phyloP scores from a whole-genome alignment of 2,113 vertebrate genomes.

The Phalacrocorax pelagicus region DNA sequence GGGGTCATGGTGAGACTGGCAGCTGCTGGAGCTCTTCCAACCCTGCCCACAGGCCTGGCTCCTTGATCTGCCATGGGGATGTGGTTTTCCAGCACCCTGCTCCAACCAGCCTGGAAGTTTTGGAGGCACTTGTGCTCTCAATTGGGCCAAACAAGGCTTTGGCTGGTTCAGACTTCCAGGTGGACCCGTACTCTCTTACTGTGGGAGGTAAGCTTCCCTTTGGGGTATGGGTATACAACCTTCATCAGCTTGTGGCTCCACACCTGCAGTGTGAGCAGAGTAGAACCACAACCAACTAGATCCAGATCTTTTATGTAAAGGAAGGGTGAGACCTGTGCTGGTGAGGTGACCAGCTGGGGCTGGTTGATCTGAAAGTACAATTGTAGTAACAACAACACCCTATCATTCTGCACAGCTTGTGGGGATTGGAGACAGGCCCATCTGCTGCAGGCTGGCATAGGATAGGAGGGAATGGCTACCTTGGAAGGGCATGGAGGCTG shows the following conservation, averaged over 20 bases:
- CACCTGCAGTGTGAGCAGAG: background rate
- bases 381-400: accelerated
- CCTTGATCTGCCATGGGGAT: slow-evolving; percentile 21
- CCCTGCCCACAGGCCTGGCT: slow-evolving; percentile 38
- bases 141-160: background rate
- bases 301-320: no score
- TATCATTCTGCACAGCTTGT: background rate
- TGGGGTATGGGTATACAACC: accelerated
- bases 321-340: background rate
- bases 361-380: background rate
- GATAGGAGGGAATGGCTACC: background rate
- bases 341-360: background rate
- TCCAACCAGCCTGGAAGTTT: slow-evolving; percentile 11
- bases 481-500: background rate
- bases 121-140: background rate
- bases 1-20: background rate
- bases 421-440: background rate
- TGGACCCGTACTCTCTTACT: background rate
- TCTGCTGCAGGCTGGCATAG: background rate
- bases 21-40: background rate
- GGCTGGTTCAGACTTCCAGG: slow-evolving; percentile 39
- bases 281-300: background rate
- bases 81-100: slow-evolving; percentile 30
- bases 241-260: background rate
- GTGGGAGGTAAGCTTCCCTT: slow-evolving; percentile 26